A percentile compares a stretch with the other conserved stretches of the same genome.
These are phyloP conservation scores for Pachypsylla venusta DNA, from an alignment of 1,140 invertebrate genomes.

Conservation along the genomic window DNA sequence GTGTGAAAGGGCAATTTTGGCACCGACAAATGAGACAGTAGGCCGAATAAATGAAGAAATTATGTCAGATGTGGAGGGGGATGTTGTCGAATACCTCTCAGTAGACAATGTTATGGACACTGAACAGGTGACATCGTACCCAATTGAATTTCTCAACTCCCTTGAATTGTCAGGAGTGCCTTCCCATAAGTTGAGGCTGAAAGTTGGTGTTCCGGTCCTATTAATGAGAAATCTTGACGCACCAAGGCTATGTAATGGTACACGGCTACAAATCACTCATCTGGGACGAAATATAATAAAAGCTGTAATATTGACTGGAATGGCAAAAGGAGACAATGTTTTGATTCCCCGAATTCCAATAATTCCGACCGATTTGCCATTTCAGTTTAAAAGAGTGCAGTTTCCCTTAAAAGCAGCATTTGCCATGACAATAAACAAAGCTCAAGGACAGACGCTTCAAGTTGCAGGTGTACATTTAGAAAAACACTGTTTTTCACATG, in stretches of 20 bases:
- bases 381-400: slow-evolving; percentile 24
- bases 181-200: slow-evolving; percentile 24
- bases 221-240: slow-evolving; percentile 32
- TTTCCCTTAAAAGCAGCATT: slow-evolving; percentile 31
- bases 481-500: slow-evolving; percentile 26
- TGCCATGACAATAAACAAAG: slow-evolving; percentile 34
- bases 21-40: neutral
- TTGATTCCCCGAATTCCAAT: slow-evolving; percentile 20
- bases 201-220: slow-evolving; percentile 32
- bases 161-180: slow-evolving; percentile 28
- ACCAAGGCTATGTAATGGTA: slow-evolving; percentile 33
- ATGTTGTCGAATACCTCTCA: slow-evolving; percentile 21
- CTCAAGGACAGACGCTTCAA: slow-evolving; percentile 29
- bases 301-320: slow-evolving; percentile 29
- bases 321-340: slow-evolving; percentile 29
- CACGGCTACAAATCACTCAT: slow-evolving; percentile 29
- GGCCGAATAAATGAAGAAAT: slow-evolving; percentile 7
- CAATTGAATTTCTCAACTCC: slow-evolving; percentile 30
- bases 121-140: slow-evolving; percentile 27
- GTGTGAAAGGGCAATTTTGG: no score
- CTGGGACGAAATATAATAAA: slow-evolving; percentile 29
- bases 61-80: neutral
- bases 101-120: slow-evolving; percentile 26
- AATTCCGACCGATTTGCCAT: slow-evolving; percentile 15
- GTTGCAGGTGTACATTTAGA: slow-evolving; percentile 20